phyloP scores from a whole-genome alignment of 1,140 invertebrate genomes.

The Kradibia gibbosae region DNA sequence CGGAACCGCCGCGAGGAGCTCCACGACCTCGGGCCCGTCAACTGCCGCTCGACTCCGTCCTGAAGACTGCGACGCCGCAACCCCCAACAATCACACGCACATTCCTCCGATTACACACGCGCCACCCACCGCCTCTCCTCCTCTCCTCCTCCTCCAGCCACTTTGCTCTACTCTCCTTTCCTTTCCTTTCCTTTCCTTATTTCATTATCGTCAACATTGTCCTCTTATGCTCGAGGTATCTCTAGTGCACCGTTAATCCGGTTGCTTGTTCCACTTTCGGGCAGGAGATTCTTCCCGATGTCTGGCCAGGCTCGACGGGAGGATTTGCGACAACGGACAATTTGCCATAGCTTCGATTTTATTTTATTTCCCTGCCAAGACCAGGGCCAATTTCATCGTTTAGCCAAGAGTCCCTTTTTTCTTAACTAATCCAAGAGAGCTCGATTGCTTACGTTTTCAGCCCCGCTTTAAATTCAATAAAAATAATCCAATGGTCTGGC shows the following conservation, averaged over 20 bases:
- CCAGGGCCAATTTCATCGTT: too few species aligned
- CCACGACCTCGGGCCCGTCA: constrained; percentile 64
- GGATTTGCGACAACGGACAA: too few species aligned
- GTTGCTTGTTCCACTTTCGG: not conserved
- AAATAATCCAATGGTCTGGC: too few species aligned
- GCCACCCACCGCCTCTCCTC: not conserved
- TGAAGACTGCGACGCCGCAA: constrained; percentile 68
- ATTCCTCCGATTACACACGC: constrained; percentile 21
- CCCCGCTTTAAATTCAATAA: too few species aligned
- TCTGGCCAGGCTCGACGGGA: not conserved
- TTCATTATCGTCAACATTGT: not conserved
- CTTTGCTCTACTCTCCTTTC: not conserved
- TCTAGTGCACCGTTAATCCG: not conserved
- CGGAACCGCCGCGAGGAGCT: constrained; percentile 54
- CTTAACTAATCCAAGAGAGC: too few species aligned
- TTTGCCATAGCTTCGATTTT: too few species aligned
- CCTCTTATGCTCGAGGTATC: not conserved
- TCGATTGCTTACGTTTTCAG: too few species aligned
- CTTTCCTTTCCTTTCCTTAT: not conserved
- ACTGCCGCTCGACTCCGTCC: constrained; percentile 73
- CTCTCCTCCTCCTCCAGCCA: not conserved
- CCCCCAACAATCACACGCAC: constrained; percentile 50
- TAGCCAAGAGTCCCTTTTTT: too few species aligned
- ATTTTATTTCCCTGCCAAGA: too few species aligned
- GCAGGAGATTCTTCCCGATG: not conserved